These are phyloP conservation scores for Doryteuthis pealeii DNA, from an alignment of 1,140 invertebrate genomes.

Conservation along the genomic window DNA sequence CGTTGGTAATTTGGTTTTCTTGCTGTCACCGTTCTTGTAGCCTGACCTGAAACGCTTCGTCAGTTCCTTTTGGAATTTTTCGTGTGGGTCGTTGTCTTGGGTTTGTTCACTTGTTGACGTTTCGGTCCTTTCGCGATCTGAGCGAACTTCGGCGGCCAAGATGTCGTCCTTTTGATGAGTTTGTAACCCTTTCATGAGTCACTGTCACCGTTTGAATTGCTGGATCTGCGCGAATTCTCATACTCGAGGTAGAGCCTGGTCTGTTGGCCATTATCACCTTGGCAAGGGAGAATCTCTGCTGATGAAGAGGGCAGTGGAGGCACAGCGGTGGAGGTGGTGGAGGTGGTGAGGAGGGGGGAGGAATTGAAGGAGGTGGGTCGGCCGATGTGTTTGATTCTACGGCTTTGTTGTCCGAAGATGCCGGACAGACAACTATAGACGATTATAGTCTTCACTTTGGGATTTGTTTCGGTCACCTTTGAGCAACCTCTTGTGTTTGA, in stretches of 20 bases:
- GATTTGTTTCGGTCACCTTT: background rate
- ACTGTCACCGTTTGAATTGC: background rate
- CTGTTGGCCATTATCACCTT: too few relatives aligned
- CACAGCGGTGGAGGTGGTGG: background rate
- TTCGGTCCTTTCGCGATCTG: background rate
- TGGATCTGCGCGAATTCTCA: background rate
- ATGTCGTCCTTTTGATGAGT: background rate
- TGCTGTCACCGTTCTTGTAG: background rate
- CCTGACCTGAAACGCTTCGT: background rate
- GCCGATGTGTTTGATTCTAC: too few relatives aligned
- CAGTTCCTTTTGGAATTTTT: background rate
- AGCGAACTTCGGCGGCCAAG: background rate
- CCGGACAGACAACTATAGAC: background rate
- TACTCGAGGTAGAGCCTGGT: background rate
- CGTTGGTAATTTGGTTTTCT: background rate
- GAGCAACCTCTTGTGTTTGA: background rate
- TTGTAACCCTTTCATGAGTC: background rate
- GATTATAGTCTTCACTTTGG: background rate
- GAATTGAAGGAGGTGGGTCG: background rate
- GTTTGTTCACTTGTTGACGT: background rate
- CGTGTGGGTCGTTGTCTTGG: background rate
- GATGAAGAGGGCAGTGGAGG: background rate
- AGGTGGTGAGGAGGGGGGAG: background rate
- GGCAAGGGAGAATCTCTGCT: background rate
- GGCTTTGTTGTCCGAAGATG: too few relatives aligned